These are phyloP conservation scores for Phenganax marumi DNA, from an alignment of 92 coral and sea anemone genomes.

Conservation along the genomic window DNA sequence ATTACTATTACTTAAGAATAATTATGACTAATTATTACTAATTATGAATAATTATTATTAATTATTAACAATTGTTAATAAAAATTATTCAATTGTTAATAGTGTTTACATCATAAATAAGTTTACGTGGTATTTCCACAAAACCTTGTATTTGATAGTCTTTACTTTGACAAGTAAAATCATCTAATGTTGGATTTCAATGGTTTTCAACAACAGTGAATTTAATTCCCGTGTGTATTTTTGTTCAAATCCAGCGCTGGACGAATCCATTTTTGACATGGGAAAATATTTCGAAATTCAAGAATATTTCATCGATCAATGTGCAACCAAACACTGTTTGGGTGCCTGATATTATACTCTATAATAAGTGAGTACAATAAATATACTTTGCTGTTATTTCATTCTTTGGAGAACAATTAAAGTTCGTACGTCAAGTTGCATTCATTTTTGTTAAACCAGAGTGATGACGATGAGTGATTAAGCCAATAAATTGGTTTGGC, in stretches of 20 bases:
- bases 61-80: no score
- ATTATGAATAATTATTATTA: no score
- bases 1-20: no score
- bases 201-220: no score
- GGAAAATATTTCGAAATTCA: constrained; percentile 65
- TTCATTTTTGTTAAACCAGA: no score
- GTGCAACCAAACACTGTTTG: constrained; percentile 67
- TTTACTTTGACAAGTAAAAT: background rate
- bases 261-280: constrained; percentile 68
- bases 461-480: no score
- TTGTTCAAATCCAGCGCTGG: constrained; percentile 62
- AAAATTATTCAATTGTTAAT: no score
- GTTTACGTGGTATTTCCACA: background rate
- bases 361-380: constrained; percentile 78
- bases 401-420: background rate
- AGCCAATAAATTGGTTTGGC: no score
- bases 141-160: background rate
- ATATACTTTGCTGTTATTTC: background rate
- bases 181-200: background rate
- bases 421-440: background rate
- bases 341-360: constrained; percentile 92
- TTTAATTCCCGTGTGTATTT: background rate
- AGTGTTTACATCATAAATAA: no score
- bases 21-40: no score
- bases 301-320: constrained; percentile 60